Conservation (phyloP, 1,140 invertebrate species). For the Papilio machaon region DNA sequence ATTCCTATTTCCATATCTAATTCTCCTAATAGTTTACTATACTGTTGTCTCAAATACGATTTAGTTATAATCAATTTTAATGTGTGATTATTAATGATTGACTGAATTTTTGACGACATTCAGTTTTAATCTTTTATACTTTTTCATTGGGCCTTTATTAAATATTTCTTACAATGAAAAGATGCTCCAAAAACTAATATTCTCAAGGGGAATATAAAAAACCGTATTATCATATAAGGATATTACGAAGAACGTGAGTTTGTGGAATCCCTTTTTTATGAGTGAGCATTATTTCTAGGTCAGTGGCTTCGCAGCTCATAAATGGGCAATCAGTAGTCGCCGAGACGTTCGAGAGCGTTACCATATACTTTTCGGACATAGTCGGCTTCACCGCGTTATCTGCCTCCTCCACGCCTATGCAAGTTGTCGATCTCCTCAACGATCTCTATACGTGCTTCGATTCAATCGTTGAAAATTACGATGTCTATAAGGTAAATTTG, state of each 20-base stretch:
- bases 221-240: conserved; percentile 12
- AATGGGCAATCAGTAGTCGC: conserved; percentile 93
- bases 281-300: conserved; percentile 73
- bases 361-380: conserved; percentile 98
- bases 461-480: conserved; percentile 96
- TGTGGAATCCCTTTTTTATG: conserved; percentile 8
- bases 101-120: not conserved
- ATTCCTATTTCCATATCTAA: not conserved
- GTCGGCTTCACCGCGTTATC: conserved; percentile 97
- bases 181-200: conserved; percentile 24
- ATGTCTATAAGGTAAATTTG: conserved; percentile 95
- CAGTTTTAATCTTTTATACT: not conserved
- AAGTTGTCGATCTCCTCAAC: conserved; percentile 97
- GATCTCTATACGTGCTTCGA: conserved; percentile 98
- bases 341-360: conserved; percentile 95
- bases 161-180: conserved; percentile 13
- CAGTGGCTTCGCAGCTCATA: conserved; percentile 94
- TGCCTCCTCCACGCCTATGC: conserved; percentile 94
- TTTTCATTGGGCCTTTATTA: not conserved
- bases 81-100: not conserved
- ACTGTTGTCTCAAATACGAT: too few species aligned
- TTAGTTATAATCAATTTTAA: too few species aligned
- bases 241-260: conserved; percentile 23
- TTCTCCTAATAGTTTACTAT: too few species aligned
- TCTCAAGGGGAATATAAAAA: conserved; percentile 12